Evolutionary conservation across 2,888 invertebrate genomes (phyloP).

Genomic region (Poecilobothrus nobilitatus): DNA sequence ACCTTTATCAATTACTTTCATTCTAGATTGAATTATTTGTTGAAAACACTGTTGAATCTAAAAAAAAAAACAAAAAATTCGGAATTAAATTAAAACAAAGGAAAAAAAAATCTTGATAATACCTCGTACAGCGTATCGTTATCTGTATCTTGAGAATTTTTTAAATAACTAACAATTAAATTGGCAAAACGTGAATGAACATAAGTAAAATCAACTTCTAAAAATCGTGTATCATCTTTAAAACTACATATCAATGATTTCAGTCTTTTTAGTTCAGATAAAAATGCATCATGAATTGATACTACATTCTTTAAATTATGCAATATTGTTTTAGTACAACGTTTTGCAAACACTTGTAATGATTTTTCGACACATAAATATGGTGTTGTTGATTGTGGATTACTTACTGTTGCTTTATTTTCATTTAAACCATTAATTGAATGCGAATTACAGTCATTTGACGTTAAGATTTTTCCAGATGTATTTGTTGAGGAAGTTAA

Average conservation of each 20-base stretch:
- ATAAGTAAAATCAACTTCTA: constrained; percentile 54
- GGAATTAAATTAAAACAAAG: neutral
- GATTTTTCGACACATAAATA: constrained; percentile 53
- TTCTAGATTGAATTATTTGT: constrained; percentile 18
- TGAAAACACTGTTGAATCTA: constrained; percentile 29
- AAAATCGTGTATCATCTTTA: constrained; percentile 58
- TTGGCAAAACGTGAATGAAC: constrained; percentile 59
- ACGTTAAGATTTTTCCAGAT: constrained; percentile 16
- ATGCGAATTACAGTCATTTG: constrained; percentile 19
- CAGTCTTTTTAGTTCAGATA: constrained; percentile 59
- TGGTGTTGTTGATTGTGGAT: constrained; percentile 36
- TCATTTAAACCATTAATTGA: constrained; percentile 20
- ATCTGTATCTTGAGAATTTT: constrained; percentile 35
- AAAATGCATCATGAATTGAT: constrained; percentile 52
- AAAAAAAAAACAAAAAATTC: constrained; percentile 14
- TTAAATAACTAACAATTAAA: constrained; percentile 53
- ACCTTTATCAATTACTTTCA: constrained; percentile 24
- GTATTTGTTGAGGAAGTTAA: constrained; percentile 18
- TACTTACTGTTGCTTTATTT: constrained; percentile 29
- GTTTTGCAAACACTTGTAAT: constrained; percentile 58
- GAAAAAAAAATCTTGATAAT: neutral
- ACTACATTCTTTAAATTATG: constrained; percentile 50
- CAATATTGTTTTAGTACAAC: constrained; percentile 54
- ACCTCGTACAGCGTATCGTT: constrained; percentile 30
- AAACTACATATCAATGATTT: constrained; percentile 60